Conservation (phyloP, 2,888 invertebrate species). For the Oscheius sp. region DNA sequence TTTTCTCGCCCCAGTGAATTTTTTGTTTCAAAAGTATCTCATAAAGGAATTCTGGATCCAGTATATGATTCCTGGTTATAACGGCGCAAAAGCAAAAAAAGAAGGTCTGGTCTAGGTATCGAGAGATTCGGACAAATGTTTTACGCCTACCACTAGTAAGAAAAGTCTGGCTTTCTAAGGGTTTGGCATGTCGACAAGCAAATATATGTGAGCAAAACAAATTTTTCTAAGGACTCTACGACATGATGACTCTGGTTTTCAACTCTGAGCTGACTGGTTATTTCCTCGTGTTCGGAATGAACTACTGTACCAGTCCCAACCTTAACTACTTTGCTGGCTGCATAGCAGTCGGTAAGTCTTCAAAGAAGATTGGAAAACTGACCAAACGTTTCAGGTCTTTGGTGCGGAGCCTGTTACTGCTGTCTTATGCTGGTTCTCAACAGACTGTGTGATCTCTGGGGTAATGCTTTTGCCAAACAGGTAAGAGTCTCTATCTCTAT, state of each 20-base stretch:
- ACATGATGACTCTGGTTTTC: constrained; percentile 22
- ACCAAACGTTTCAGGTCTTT: constrained; percentile 35
- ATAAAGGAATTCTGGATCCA: too few relatives aligned
- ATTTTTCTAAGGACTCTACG: constrained; percentile 22
- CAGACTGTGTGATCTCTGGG: constrained; percentile 40
- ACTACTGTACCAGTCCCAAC: constrained; percentile 32
- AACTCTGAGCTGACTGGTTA: constrained; percentile 30
- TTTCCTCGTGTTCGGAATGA: constrained; percentile 20
- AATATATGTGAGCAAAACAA: background rate
- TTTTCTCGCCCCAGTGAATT: too few relatives aligned
- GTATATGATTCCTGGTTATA: too few relatives aligned
- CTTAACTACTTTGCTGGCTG: constrained; percentile 29
- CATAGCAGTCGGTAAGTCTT: constrained; percentile 32
- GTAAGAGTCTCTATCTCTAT: constrained; percentile 10
- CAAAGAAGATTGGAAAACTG: background rate
- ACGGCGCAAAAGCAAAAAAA: too few relatives aligned
- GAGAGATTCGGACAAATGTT: too few relatives aligned
- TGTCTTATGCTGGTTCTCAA: constrained; percentile 46
- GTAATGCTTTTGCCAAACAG: constrained; percentile 5
- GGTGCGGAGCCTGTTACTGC: constrained; percentile 44
- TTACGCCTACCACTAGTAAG: background rate
- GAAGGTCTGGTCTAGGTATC: too few relatives aligned
- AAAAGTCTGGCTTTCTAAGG: background rate
- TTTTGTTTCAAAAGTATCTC: too few relatives aligned
- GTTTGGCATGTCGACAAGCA: background rate